Percentiles rank a stretch among this genome's conserved stretches.
These are phyloP conservation scores for Nephrotoma guestfalica DNA, from an alignment of 2,888 invertebrate species.

Conservation along the genomic window DNA sequence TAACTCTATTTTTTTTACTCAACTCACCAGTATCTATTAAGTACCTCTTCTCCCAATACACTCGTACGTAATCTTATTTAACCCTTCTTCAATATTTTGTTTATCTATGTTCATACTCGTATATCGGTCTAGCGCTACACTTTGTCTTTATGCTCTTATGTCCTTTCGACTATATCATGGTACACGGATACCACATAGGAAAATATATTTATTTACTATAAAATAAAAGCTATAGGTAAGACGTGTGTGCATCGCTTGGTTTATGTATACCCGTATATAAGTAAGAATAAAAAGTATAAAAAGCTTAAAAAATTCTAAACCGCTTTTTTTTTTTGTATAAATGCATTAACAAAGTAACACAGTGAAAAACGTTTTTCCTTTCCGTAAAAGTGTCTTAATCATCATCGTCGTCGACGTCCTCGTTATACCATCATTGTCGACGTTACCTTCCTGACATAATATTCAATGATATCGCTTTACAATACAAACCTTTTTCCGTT, in stretches of 20 bases:
- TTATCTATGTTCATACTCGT: neutral
- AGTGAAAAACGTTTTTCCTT: neutral
- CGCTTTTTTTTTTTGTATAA: neutral
- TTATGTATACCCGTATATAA: neutral
- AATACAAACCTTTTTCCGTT: neutral
- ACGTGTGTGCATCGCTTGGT: neutral
- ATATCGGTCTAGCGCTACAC: neutral
- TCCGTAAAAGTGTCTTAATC: neutral
- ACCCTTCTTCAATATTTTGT: neutral
- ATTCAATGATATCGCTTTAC: neutral
- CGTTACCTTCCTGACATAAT: neutral
- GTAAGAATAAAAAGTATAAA: neutral
- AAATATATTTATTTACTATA: neutral
- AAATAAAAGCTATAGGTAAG: neutral
- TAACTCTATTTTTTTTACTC: neutral
- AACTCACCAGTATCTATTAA: neutral
- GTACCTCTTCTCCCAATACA: neutral
- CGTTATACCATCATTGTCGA: neutral
- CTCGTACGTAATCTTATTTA: neutral
- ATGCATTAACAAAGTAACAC: neutral
- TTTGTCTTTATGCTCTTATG: neutral
- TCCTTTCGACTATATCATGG: neutral
- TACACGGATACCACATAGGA: neutral
- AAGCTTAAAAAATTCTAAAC: neutral
- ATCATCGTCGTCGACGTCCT: neutral